Conservation (phyloP, 2,888 invertebrate species). For the Coelopa pilipes region DNA sequence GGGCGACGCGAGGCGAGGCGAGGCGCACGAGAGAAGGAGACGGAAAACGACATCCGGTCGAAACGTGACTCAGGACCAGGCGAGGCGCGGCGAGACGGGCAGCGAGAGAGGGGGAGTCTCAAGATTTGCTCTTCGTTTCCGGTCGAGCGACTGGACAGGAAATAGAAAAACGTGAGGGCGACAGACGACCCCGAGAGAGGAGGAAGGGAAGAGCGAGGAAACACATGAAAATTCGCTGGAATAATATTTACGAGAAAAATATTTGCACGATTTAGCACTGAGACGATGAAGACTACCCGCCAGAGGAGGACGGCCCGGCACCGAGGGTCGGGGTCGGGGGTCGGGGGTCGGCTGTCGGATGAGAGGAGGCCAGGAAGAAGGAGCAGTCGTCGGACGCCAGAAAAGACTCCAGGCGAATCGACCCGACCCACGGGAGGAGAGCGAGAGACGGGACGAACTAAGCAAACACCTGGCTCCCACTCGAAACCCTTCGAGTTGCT, state of each 20-base stretch:
- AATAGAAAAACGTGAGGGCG: not conserved
- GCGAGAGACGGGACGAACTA: too few relatives aligned
- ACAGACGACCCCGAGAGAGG: not conserved
- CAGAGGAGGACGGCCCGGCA: not conserved
- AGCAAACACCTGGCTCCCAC: too few relatives aligned
- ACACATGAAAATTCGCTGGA: not conserved
- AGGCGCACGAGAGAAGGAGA: too few relatives aligned
- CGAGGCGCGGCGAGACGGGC: not conserved
- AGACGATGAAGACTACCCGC: not conserved
- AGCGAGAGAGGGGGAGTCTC: not conserved
- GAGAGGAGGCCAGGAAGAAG: too few relatives aligned
- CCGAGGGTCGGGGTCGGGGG: too few relatives aligned
- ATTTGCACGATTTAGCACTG: constrained; percentile 1
- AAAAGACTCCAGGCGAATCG: too few relatives aligned
- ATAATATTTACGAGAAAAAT: constrained; percentile 12
- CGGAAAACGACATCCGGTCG: not conserved
- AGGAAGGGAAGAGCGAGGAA: not conserved
- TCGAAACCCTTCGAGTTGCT: too few relatives aligned
- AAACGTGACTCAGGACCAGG: not conserved
- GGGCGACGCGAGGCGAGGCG: too few relatives aligned
- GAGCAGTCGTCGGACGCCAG: too few relatives aligned
- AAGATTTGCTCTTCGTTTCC: not conserved
- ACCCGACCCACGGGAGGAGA: too few relatives aligned
- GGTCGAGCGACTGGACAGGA: not conserved
- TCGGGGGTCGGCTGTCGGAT: too few relatives aligned